Evolutionary conservation across 2,797 vertebrate species (phyloP), one percentile per base, ranked within the genome.

Genomic region (Platyrinchus mystaceus): DNA sequence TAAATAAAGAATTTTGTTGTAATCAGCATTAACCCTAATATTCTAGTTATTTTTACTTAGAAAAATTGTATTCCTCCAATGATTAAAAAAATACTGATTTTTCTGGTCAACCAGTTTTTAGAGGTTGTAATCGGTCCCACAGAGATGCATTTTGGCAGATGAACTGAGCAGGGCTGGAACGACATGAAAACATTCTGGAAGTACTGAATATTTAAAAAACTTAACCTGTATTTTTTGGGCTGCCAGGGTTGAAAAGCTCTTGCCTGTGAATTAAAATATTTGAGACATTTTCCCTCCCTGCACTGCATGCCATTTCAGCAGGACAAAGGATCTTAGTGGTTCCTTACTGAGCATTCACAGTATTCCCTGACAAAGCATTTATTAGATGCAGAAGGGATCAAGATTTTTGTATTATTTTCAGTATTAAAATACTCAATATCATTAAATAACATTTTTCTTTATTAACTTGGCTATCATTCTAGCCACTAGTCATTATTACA

Each of bases 101-200:
- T 93, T 93, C 84, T 74, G 49, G 37, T 90, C 60, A 83, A 80
- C 24, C 1, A 1, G 10, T 68, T 92, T 89, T 87, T 44, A 83
- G 73, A 68, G 60, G 52, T 56, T 68, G 44, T 92, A 79, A 87
- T 92, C 6, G 1, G 36, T 93, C 79, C 60, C 69, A 71, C 41
- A 87, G 82, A 91, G 81, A 64, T 47, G 58, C 14, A 56, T 92
- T 89, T 93, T 96, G 94, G 60, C 71, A 71, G 52, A 75, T 80
- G 60, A 80, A 46, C 56, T 80, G 41, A 63, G 58, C 52, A 77
- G 47, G 76, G 21, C 68, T 94, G 75, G 71, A 89, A 87, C 66
- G 82, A 83, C 73, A 84, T 28, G 41, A 75, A 69, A 81, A 71
- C 1, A 2, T 46, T 91, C 84, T 75, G 60, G 84, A 96, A 89